Evolutionary conservation across 2,113 vertebrate species (phyloP).

Genomic region (Albula glossodonta): DNA sequence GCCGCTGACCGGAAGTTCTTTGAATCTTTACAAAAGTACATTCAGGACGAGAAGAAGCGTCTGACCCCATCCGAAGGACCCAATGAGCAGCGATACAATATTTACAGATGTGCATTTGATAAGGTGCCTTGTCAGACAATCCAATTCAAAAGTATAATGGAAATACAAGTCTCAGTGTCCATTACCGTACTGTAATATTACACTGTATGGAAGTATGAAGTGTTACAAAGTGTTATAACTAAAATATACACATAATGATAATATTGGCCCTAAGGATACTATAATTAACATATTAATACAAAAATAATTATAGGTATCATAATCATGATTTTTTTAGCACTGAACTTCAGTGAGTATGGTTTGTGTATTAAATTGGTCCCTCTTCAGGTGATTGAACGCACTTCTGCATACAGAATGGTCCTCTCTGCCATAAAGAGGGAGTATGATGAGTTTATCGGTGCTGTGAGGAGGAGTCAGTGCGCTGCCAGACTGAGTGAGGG

Average conservation of each 20-base stretch:
- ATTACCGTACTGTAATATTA: too few species aligned
- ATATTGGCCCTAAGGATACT: too few species aligned
- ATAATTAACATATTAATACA: too few species aligned
- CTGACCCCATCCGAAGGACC: conserved; percentile 50
- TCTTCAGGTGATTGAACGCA: conserved; percentile 65
- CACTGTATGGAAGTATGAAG: too few species aligned
- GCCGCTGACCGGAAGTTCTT: conserved; percentile 60
- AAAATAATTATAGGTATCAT: too few species aligned
- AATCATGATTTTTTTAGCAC: background rate
- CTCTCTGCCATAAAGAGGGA: conserved; percentile 72
- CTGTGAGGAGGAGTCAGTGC: conserved; percentile 56
- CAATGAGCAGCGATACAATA: conserved; percentile 58
- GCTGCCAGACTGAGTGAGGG: conserved; percentile 45
- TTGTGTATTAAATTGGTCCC: background rate
- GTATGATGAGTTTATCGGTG: conserved; percentile 69
- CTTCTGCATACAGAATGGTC: conserved; percentile 65
- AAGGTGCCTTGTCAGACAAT: conserved; percentile 56
- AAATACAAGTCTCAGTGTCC: too few species aligned
- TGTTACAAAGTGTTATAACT: too few species aligned
- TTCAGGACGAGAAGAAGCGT: conserved; percentile 58
- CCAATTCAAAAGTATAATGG: background rate
- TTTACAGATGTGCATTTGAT: conserved; percentile 64
- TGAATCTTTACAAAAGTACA: conserved; percentile 50
- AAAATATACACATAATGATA: too few species aligned
- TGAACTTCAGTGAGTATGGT: background rate